phyloP scores from a whole-genome alignment of 2,797 vertebrate genomes.

The Sebastes umbrosus region DNA sequence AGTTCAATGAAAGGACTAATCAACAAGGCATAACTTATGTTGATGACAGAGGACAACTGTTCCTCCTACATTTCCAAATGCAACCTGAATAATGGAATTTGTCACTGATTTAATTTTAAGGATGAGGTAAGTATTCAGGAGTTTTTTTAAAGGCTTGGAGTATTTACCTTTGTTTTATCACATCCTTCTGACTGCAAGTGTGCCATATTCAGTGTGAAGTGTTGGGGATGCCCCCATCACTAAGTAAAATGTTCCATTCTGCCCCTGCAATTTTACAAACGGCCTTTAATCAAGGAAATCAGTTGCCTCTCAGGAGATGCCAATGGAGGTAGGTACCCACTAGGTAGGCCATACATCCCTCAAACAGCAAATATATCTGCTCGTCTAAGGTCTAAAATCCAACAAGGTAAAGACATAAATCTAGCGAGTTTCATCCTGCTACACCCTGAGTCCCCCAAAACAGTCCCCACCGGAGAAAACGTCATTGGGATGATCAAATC shows the following conservation, averaged over 20 bases:
- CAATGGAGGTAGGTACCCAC: no score
- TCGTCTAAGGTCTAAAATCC: no score
- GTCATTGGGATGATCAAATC: no score
- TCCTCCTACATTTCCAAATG: background rate
- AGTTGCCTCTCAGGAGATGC: background rate
- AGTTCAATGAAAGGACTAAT: background rate
- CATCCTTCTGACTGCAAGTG: background rate
- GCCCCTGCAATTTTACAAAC: background rate
- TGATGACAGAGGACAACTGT: no score
- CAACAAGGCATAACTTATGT: background rate
- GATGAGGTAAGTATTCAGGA: background rate
- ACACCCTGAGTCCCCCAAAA: no score
- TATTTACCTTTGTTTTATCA: background rate
- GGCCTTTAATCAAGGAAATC: background rate
- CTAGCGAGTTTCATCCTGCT: no score
- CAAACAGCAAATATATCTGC: no score
- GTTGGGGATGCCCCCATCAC: background rate
- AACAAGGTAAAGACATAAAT: no score
- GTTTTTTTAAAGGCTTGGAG: background rate
- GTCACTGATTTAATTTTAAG: background rate
- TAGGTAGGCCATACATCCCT: accelerated
- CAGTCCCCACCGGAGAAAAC: no score
- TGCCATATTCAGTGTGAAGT: background rate
- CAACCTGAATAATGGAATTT: background rate
- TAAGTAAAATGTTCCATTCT: background rate